A percentile compares a stretch with the other conserved stretches of the same genome.
These are phyloP conservation scores for Aegotheles bennettii DNA, from an alignment of 2,113 vertebrate genomes.

Conservation along the genomic window DNA sequence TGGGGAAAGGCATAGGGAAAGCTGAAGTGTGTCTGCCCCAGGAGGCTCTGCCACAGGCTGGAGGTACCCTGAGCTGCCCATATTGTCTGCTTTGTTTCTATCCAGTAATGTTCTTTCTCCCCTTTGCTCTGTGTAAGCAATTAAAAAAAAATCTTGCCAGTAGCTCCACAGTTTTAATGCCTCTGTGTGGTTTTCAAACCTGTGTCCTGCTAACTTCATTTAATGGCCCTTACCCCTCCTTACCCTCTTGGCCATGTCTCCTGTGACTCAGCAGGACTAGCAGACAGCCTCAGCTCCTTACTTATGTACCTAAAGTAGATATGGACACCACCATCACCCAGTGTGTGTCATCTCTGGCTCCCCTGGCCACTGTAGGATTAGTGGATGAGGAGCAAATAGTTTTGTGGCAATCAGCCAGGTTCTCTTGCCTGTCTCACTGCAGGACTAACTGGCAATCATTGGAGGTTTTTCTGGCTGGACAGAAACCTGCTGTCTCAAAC, in stretches of 20 bases:
- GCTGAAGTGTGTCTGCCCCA: neutral
- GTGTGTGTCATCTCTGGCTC: neutral
- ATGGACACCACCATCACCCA: neutral
- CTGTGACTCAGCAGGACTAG: neutral
- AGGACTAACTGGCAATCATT: neutral
- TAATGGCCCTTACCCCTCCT: neutral
- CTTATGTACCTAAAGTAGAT: neutral
- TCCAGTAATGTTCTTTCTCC: neutral
- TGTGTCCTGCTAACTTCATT: neutral
- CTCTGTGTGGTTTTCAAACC: neutral
- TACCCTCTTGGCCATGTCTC: neutral
- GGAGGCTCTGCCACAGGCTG: neutral
- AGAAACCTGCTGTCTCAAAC: neutral
- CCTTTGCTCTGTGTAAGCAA: neutral
- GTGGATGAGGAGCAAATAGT: neutral
- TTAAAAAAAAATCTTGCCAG: neutral
- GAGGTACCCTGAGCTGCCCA: neutral
- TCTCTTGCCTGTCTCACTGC: neutral
- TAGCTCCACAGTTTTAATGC: neutral
- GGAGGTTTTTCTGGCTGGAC: neutral
- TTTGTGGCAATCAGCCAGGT: neutral
- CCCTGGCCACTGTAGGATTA: neutral
- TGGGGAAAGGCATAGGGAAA: neutral
- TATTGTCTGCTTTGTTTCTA: accelerated
- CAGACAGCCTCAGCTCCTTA: neutral